These are phyloP conservation scores for Balanococcus diminutus DNA, from an alignment of 2,888 invertebrate genomes.

Conservation along the genomic window DNA sequence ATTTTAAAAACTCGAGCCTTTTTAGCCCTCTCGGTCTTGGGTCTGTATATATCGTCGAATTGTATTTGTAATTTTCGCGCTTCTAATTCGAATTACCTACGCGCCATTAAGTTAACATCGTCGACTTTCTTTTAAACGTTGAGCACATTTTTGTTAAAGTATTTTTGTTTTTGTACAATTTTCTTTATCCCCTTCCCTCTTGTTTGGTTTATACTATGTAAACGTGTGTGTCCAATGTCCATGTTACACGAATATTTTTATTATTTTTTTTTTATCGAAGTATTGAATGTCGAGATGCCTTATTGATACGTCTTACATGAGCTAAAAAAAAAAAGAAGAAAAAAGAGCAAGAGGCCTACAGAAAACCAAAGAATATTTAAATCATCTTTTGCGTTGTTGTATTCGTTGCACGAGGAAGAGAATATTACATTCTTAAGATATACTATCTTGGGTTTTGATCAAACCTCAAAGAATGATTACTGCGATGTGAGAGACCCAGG, in stretches of 20 bases:
- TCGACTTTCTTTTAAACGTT: background rate
- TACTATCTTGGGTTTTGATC: background rate
- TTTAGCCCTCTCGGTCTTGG: background rate
- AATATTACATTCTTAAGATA: background rate
- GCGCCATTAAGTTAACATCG: constrained; percentile 5
- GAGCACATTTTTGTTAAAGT: background rate
- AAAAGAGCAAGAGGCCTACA: no score
- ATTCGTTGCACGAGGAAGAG: no score
- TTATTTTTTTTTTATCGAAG: background rate
- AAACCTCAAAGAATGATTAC: background rate
- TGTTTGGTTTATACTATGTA: background rate
- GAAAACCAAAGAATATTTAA: no score
- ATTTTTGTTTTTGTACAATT: background rate
- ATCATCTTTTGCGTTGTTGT: no score
- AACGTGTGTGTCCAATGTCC: background rate
- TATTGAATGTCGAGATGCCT: background rate
- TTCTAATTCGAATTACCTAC: constrained; percentile 35
- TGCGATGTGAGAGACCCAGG: background rate
- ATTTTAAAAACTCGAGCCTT: background rate
- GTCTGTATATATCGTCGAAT: background rate
- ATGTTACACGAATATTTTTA: background rate
- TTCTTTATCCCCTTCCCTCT: background rate
- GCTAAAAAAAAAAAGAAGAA: background rate
- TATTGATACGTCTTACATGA: background rate
- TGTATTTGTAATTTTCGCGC: background rate